Base-by-base conservation (phyloP, 2,113 vertebrate species). In the Canis aureus region DNA sequence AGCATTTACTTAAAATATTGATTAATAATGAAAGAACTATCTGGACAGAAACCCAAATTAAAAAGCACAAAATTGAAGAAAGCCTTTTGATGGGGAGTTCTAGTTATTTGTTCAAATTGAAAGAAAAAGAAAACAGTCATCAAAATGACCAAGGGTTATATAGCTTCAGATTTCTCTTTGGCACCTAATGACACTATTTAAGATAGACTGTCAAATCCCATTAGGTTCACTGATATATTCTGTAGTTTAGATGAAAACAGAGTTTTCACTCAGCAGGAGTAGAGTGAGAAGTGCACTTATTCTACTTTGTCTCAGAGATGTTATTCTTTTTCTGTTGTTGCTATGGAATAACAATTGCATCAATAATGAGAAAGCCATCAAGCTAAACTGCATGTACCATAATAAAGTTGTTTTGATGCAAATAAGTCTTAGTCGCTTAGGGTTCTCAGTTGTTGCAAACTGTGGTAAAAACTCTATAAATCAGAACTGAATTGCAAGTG, bases 141-240 rank as follows among this genome's bases (percentile, higher is more conserved):
- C 51, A 97, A 88, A 83, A 95, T 97, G 32, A 82, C 74, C 71
- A 93, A 35, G 64, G 35, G 12, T 95, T 93, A 71, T 97, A n/a
- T 0, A 86, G 20, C 69, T 73, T 97, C 64, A 96, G 66, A 78
- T 62, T 55, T 87, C 74, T 49, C 85, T 96, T 94, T 93, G 98
- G 43, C 97, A 92, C 95, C 66, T 91, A 98, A 96, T 98, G 97
- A 95, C 73, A 95, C 88, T 93, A 6, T 97, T 98, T 98, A 98
- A 94, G 96, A 98, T 97, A 82, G 90, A 81, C 95, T 98, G 97
- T 98, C 98, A 96, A 94, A 97, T 97, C 84, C 71, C 94, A 97
- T 98, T 97, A 94, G 66, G n/a, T 83, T 98, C 64, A 96, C 89
- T 95, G 93, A 94, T 98, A 96, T 94, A 91, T 55, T 98, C 25